Conservation (phyloP, 1,140 invertebrate genomes). For the Drosophila tristis region DNA sequence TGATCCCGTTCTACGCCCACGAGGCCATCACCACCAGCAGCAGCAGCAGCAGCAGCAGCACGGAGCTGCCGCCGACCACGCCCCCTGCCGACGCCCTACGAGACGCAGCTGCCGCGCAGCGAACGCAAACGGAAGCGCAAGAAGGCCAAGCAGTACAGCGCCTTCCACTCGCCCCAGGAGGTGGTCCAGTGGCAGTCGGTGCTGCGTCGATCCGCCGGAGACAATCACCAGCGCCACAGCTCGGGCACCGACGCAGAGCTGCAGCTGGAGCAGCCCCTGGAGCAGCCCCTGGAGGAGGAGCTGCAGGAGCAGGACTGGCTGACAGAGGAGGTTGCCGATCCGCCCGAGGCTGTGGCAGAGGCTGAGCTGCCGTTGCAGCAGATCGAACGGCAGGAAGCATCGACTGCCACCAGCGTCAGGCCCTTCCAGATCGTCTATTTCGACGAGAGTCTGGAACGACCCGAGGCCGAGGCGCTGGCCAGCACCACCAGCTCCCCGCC, state of each 20-base stretch:
- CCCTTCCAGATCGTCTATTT: slow-evolving; percentile 66
- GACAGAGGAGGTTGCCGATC: not conserved
- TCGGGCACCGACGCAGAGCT: not conserved
- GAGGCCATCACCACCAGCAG: slow-evolving; percentile 67
- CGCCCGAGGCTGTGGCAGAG: slow-evolving; percentile 5
- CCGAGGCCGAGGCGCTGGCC: slow-evolving; percentile 10
- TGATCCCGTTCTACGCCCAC: slow-evolving; percentile 79
- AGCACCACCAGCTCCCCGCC: slow-evolving; percentile 6
- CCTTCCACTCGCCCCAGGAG: slow-evolving; percentile 68
- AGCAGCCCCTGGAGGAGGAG: not conserved
- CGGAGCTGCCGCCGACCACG: slow-evolving; percentile 4
- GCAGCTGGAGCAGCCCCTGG: not conserved
- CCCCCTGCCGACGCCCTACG: slow-evolving; percentile 25
- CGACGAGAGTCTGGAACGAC: slow-evolving; percentile 66
- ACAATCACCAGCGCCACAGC: slow-evolving; percentile 55
- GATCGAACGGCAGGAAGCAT: slow-evolving; percentile 13
- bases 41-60: not conserved
- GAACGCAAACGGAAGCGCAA: slow-evolving; percentile 52
- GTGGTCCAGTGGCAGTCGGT: slow-evolving; percentile 66
- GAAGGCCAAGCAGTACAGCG: slow-evolving; percentile 69
- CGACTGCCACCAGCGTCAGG: slow-evolving; percentile 2
- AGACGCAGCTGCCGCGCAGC: slow-evolving; percentile 47
- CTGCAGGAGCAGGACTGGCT: not conserved
- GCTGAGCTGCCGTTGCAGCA: slow-evolving; percentile 19
- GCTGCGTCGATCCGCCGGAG: slow-evolving; percentile 19